phyloP scores from a whole-genome alignment of 2,888 invertebrate species.

The Acrobasis repandana region DNA sequence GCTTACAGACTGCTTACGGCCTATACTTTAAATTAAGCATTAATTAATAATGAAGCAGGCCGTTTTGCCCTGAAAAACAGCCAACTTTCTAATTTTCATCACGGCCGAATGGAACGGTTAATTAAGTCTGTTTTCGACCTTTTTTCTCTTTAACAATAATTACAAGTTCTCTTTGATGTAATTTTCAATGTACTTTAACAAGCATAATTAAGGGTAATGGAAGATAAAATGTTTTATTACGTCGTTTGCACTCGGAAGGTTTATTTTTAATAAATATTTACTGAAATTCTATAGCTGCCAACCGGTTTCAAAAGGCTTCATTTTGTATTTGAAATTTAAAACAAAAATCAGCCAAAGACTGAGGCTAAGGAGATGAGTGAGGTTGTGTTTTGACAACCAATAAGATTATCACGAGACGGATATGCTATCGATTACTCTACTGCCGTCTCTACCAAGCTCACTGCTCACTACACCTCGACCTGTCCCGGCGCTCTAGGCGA shows the following conservation, averaged over 20 bases:
- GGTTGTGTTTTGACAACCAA: too few species aligned
- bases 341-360: neutral
- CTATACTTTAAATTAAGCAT: conserved; percentile 26
- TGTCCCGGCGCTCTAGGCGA: too few species aligned
- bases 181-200: conserved; percentile 23
- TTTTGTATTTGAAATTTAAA: neutral
- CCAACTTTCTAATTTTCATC: conserved; percentile 29
- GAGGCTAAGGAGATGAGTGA: neutral
- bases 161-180: conserved; percentile 30
- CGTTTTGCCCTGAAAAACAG: conserved; percentile 23
- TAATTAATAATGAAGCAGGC: conserved; percentile 21
- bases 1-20: neutral
- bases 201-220: conserved; percentile 25
- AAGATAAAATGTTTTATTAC: conserved; percentile 22
- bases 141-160: conserved; percentile 29
- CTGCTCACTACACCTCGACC: too few species aligned
- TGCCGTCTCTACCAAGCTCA: too few species aligned
- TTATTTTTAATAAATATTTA: conserved; percentile 5
- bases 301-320: neutral
- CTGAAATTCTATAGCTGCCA: neutral
- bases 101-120: conserved; percentile 28
- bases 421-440: too few species aligned
- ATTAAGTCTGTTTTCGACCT: conserved; percentile 29
- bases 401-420: too few species aligned
- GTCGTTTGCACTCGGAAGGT: neutral